Evolutionary conservation across 2,797 vertebrate species (phyloP).

Genomic region (Fistularia tabacaria): DNA sequence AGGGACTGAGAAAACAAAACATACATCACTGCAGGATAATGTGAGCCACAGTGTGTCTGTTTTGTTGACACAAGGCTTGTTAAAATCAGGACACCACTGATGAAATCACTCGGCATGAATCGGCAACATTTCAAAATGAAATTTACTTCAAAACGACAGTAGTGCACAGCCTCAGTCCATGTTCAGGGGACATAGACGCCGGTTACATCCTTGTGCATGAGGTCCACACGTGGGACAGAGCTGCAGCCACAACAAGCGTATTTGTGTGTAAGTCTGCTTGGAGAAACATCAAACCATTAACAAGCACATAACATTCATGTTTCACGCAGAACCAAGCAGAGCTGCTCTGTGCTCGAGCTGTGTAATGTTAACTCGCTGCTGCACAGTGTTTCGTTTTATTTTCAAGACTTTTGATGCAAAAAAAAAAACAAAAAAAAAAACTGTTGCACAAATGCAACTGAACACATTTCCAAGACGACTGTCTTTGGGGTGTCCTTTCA

Average conservation of each 20-base stretch:
- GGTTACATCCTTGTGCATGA: constrained; percentile 24
- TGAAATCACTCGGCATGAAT: constrained; percentile 13
- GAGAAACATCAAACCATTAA: constrained; percentile 17
- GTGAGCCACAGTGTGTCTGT: too few relatives aligned
- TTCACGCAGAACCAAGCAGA: constrained; percentile 19
- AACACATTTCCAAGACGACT: constrained; percentile 15
- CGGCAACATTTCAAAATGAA: constrained; percentile 26
- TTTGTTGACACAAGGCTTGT: too few relatives aligned
- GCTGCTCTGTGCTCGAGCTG: not conserved
- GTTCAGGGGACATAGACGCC: constrained; percentile 31
- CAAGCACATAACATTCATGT: constrained; percentile 21
- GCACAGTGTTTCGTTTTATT: too few relatives aligned
- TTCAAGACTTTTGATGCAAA: too few relatives aligned
- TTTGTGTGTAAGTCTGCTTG: constrained; percentile 3
- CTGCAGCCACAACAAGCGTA: constrained; percentile 4
- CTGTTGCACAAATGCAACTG: constrained; percentile 4
- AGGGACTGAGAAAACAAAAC: too few relatives aligned
- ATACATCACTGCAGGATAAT: too few relatives aligned
- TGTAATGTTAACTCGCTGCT: too few relatives aligned
- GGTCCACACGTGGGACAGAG: constrained; percentile 22
- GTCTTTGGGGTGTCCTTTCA: constrained; percentile 8
- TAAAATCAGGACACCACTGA: too few relatives aligned
- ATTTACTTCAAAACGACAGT: constrained; percentile 42
- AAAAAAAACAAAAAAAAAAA: too few relatives aligned
- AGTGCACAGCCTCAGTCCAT: constrained; percentile 16